Base-by-base conservation (phyloP, 1,140 invertebrate genomes). In the Melipona quadrifasciata region DNA sequence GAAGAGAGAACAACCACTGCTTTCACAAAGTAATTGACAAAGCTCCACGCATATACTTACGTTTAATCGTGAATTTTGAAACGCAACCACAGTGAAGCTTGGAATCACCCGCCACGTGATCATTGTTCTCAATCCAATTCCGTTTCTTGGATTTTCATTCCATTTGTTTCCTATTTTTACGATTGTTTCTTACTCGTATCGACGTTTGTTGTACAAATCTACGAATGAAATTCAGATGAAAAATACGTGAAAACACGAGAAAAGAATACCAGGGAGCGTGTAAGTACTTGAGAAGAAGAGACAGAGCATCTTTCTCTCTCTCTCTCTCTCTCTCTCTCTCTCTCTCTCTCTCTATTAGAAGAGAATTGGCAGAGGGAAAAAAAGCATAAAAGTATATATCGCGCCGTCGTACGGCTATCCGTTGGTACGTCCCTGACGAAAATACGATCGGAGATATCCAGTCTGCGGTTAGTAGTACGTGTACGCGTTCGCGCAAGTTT, bases 401-500 rank as follows among this genome's bases (percentile, higher is more conserved):
- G 31, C 19, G 31, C 51, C 14, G 17, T 64, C 76, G 65, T 58
- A 39, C 55, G 53, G 21, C 27, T 21, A 53, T 61, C 21, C 12
- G 24, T n/a, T 64, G 19, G 8, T 53, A 53, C 47, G 47, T 14
- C 27, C 27, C 57, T 51, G 39, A 81, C 80, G n/a, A 81, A 65
- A 81, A 73, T 65, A 65, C 21, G 70, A 53, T 74, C 39, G 27
- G 71, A 64, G 70, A 84, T 81, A 86, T 76, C 80, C 77, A 80
- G 70, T 81, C 79, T 86, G 84, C 82, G 87, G 80, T 87, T 82
- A 84, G 73, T 55, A 31, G 31, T 31, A 31, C 80, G 71, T 47
- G 39, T 76, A 70, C 80, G 75, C 74, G 71, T 85, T 82, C 75
- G 84, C 82, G 68, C 87, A 72, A 88, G 87, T 91, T 91, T 91